Evolutionary conservation across 1,140 invertebrate species (phyloP).

Genomic region (Drosophila athabasca): DNA sequence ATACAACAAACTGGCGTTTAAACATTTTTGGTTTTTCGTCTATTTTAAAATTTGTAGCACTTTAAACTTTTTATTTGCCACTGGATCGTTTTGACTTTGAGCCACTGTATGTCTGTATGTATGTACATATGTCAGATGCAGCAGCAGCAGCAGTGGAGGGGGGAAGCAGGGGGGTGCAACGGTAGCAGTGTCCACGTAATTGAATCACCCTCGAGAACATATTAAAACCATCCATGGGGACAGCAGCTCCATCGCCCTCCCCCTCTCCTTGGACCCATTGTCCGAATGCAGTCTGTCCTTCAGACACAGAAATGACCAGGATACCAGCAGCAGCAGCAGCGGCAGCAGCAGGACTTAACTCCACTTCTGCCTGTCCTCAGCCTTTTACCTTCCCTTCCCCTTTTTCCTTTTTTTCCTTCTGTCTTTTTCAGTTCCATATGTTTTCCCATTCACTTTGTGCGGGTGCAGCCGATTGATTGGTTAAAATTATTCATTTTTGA

Average conservation of each 20-base stretch:
- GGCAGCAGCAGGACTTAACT: conserved; percentile 51
- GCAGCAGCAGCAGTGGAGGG: conserved; percentile 46
- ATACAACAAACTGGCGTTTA: no score
- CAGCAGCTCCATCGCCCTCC: background rate
- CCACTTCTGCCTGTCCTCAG: conserved; percentile 10
- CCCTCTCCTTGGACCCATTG: conserved; percentile 30
- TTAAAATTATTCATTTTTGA: no score
- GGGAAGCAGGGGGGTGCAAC: conserved; percentile 33
- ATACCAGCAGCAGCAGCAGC: conserved; percentile 57
- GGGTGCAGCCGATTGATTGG: no score
- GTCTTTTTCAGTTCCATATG: background rate
- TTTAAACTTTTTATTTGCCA: no score
- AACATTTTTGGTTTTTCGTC: no score
- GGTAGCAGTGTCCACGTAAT: conserved; percentile 71
- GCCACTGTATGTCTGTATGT: conserved; percentile 2
- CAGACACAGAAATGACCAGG: conserved; percentile 69
- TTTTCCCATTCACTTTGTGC: no score
- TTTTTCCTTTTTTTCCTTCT: conserved; percentile 1
- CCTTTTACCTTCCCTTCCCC: no score
- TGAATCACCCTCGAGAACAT: conserved; percentile 80
- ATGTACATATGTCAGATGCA: background rate
- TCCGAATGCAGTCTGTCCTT: conserved; percentile 71
- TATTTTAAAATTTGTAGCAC: no score
- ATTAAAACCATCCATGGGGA: conserved; percentile 71
- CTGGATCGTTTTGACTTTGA: no score